Conservation (phyloP, 2,888 invertebrate species). For the Poecilobothrus nobilitatus region DNA sequence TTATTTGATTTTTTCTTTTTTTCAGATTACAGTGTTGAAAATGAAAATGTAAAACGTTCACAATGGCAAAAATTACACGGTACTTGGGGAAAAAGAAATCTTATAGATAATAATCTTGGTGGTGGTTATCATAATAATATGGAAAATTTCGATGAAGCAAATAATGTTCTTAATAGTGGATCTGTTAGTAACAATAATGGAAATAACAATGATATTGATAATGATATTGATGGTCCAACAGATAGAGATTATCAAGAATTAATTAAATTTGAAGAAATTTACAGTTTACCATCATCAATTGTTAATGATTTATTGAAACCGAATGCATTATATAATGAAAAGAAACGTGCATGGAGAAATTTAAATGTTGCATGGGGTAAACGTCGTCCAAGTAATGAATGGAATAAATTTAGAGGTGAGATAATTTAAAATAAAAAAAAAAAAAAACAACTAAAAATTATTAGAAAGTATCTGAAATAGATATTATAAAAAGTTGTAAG, state of each 20-base stretch:
- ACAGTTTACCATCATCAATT: not conserved
- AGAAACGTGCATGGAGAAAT: constrained; percentile 61
- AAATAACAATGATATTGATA: constrained; percentile 17
- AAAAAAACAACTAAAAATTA: not conserved
- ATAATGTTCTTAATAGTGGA: constrained; percentile 25
- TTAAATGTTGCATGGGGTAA: constrained; percentile 70
- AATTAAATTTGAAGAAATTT: constrained; percentile 12
- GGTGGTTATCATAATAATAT: constrained; percentile 21
- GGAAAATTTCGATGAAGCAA: constrained; percentile 23
- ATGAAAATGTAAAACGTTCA: constrained; percentile 44
- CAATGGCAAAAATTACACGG: constrained; percentile 60
- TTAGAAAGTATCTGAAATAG: not conserved
- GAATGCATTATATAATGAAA: constrained; percentile 30
- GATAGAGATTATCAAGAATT: constrained; percentile 3
- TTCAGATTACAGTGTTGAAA: not conserved
- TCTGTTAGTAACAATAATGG: constrained; percentile 7
- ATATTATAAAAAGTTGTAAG: too few species aligned
- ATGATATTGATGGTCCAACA: constrained; percentile 10
- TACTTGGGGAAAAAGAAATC: constrained; percentile 59
- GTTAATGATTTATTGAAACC: not conserved
- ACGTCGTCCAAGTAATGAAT: constrained; percentile 49
- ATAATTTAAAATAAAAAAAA: constrained; percentile 7
- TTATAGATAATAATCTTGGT: constrained; percentile 30
- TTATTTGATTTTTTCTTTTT: too few species aligned
- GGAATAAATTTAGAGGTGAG: constrained; percentile 52